These are phyloP conservation scores for Procambarus virginalis DNA, from an alignment of 1,140 invertebrate genomes.

Conservation along the genomic window DNA sequence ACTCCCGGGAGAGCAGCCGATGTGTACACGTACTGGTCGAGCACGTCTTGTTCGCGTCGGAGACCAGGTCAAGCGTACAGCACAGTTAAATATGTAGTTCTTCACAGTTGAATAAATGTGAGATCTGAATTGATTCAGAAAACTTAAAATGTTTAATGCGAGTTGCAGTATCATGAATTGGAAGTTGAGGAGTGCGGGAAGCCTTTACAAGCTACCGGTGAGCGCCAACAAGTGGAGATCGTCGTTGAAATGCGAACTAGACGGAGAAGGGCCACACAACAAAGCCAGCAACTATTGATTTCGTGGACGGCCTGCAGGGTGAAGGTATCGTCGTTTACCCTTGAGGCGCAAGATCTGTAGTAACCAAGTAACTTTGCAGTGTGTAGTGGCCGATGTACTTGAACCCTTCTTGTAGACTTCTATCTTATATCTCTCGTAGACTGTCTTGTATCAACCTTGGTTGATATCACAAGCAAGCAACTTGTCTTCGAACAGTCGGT, in stretches of 20 bases:
- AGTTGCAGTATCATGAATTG: neutral
- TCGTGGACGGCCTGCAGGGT: neutral
- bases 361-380: neutral
- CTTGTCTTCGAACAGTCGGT: neutral
- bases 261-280: neutral
- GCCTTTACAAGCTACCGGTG: neutral
- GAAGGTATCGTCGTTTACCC: neutral
- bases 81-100: neutral
- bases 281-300: neutral
- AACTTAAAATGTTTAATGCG: neutral
- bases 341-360: neutral
- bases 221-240: neutral
- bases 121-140: neutral
- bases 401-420: neutral
- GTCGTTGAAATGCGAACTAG: neutral
- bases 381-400: neutral
- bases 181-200: neutral
- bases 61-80: neutral
- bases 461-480: neutral
- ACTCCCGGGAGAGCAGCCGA: neutral
- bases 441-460: neutral
- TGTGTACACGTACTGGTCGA: neutral
- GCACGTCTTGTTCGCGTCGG: neutral
- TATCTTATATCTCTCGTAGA: no score
- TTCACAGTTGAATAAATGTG: neutral